Evolutionary conservation across 2,888 invertebrate species (phyloP), one percentile per base, ranked within the genome.

Genomic region (Euzophera pinguis): DNA sequence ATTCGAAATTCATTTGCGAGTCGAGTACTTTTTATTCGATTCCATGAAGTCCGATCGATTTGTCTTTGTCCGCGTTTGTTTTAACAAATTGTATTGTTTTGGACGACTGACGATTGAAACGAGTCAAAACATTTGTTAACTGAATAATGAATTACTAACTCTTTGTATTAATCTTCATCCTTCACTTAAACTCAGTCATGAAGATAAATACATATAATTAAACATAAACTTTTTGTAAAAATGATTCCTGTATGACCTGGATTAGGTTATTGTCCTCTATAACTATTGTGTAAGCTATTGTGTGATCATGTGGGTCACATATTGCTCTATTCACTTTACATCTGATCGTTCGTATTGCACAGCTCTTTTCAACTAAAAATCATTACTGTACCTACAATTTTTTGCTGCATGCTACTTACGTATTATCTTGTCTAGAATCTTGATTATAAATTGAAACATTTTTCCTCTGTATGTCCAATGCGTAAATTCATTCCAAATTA

Each of bases 1-100:
- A 48, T 48, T 48, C 38, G 27, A 48, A 48, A 48, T 48, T 48
- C 48, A 48, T 48, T 48, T 48, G 38, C 16, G 17, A 38, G 38
- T 48, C 48, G 48, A 48, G 48, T 38, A 38, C 48, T 48, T 48
- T 48, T 38, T 37, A 37, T 17, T 38, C 27, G 38, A 27, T 48
- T 38, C 38, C 12, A 17, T 48, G 38, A 48, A 38, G 27, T 48
- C 27, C 48, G 35, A 38, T 38, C 48, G 27, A 48, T 48, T 48
- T 48, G 38, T 48, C 48, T 38, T 13, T 38, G 48, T 48, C 48
- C 22, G 12, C 38, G 27, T 48, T 38, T 38, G 13, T 48, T 38
- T 5, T 27, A 12, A 22, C 10, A 27, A 48, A 48, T 38, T 22
- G 37, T 12, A 29, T 22, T 38, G 48, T 38, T 38, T 47, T 38